phyloP scores from a whole-genome alignment of 2,113 vertebrate genomes.

The Pluvianellus socialis region DNA sequence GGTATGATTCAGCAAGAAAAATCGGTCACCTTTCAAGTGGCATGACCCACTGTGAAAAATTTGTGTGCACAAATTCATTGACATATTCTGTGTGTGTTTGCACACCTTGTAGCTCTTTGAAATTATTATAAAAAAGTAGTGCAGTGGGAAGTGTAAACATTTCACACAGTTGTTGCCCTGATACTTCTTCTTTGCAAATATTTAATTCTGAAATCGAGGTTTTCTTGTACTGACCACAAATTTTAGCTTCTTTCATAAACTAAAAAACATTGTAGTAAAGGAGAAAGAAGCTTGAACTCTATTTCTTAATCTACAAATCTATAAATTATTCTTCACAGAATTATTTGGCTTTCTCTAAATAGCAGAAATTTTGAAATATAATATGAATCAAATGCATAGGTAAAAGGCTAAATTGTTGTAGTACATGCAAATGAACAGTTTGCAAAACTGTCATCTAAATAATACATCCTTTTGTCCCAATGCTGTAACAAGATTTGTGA shows the following conservation, averaged over 20 bases:
- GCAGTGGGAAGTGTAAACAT: not conserved
- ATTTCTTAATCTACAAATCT: not conserved
- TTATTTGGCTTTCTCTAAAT: not conserved
- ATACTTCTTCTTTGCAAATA: not conserved
- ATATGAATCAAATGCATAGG: not conserved
- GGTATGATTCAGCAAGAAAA: not conserved
- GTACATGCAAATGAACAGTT: not conserved
- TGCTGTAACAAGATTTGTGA: not conserved
- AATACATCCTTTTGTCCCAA: not conserved
- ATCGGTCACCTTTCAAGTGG: not conserved
- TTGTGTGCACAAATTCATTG: not conserved
- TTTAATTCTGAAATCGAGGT: not conserved
- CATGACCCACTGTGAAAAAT: not conserved
- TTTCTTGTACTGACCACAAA: not conserved
- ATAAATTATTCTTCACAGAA: not conserved
- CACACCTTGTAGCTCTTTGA: not conserved
- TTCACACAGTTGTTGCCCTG: not conserved
- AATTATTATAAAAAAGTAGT: not conserved
- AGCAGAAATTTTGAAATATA: not conserved
- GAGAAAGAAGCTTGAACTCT: not conserved
- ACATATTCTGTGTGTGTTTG: not conserved
- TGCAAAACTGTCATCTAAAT: not conserved
- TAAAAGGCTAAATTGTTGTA: not conserved
- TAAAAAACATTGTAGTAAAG: not conserved
- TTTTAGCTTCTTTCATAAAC: not conserved